phyloP scores from a whole-genome alignment of 2,888 invertebrate genomes.

The Cephus runcator region DNA sequence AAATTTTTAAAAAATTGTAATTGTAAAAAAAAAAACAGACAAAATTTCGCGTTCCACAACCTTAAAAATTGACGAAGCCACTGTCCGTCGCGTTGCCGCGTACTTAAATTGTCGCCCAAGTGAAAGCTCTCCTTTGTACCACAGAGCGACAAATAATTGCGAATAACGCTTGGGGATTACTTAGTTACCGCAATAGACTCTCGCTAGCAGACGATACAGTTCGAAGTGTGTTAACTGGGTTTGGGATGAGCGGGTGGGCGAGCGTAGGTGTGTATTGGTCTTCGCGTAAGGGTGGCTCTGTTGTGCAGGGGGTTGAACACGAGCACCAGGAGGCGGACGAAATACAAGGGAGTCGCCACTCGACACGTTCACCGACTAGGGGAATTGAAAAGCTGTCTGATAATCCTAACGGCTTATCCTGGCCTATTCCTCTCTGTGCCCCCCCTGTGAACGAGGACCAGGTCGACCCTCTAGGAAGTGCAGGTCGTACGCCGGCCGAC shows the following conservation, averaged over 20 bases:
- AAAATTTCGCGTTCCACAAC: not conserved
- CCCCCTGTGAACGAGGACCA: slow-evolving; percentile 33
- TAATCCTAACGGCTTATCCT: slow-evolving; percentile 61
- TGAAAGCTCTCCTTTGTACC: slow-evolving; percentile 45
- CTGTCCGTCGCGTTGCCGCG: not conserved
- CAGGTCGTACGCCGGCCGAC: not conserved
- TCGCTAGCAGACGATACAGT: slow-evolving; percentile 20
- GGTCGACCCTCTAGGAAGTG: slow-evolving; percentile 7
- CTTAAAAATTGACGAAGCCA: not conserved
- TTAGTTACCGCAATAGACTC: slow-evolving; percentile 61
- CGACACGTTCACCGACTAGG: slow-evolving; percentile 62
- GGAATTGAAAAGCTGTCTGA: slow-evolving; percentile 64
- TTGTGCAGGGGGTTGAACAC: slow-evolving; percentile 17
- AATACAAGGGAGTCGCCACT: slow-evolving; percentile 46
- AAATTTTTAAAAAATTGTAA: too few species aligned
- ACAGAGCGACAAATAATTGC: slow-evolving; percentile 61
- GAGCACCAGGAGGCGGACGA: slow-evolving; percentile 29
- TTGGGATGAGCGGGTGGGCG: slow-evolving; percentile 21
- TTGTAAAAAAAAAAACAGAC: not conserved
- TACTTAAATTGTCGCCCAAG: slow-evolving; percentile 37
- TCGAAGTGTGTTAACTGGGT: slow-evolving; percentile 42
- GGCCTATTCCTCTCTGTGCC: slow-evolving; percentile 30
- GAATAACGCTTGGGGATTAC: slow-evolving; percentile 64
- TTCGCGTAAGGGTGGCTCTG: slow-evolving; percentile 4
- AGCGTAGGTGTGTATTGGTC: slow-evolving; percentile 2